Percentiles rank a stretch among this genome's conserved stretches.
Evolutionary conservation across 2,888 invertebrate species (phyloP).

Genomic region (Ischnura elegans): DNA sequence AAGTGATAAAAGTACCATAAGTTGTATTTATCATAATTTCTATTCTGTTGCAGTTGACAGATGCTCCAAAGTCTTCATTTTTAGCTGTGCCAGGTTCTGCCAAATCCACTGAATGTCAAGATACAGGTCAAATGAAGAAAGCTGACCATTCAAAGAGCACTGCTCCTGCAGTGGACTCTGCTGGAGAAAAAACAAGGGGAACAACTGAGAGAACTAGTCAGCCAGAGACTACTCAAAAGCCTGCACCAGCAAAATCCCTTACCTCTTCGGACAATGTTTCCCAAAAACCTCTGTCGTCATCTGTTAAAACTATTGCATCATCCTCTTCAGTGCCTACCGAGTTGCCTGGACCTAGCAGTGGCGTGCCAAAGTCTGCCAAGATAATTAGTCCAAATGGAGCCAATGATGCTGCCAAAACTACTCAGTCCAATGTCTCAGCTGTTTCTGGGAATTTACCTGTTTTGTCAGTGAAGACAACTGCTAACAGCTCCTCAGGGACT

Average conservation of each 20-base stretch:
- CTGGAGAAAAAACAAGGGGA: not conserved
- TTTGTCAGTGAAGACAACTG: not conserved
- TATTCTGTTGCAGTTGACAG: constrained; percentile 31
- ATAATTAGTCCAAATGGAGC: not conserved
- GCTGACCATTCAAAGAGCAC: not conserved
- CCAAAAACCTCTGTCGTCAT: not conserved
- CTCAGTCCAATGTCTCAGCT: not conserved
- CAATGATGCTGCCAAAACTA: not conserved
- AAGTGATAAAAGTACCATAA: too few species aligned
- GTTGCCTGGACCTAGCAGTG: not conserved
- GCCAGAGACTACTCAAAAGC: not conserved
- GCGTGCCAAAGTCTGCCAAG: not conserved
- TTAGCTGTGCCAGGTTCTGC: constrained; percentile 28
- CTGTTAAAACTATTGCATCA: not conserved
- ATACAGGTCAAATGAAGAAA: constrained; percentile 10
- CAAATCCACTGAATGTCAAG: constrained; percentile 30
- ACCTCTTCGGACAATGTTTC: not conserved
- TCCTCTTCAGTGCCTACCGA: constrained; percentile 12
- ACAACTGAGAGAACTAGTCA: not conserved
- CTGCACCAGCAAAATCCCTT: not conserved
- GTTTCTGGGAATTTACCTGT: constrained; percentile 7
- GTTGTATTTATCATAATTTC: too few species aligned
- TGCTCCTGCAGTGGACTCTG: not conserved
- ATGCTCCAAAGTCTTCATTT: not conserved
- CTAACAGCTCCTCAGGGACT: not conserved